Evolutionary conservation across 1,140 invertebrate species (phyloP), one percentile per base, ranked within the genome.

Genomic region (Leptinotarsa undecemlineata): DNA sequence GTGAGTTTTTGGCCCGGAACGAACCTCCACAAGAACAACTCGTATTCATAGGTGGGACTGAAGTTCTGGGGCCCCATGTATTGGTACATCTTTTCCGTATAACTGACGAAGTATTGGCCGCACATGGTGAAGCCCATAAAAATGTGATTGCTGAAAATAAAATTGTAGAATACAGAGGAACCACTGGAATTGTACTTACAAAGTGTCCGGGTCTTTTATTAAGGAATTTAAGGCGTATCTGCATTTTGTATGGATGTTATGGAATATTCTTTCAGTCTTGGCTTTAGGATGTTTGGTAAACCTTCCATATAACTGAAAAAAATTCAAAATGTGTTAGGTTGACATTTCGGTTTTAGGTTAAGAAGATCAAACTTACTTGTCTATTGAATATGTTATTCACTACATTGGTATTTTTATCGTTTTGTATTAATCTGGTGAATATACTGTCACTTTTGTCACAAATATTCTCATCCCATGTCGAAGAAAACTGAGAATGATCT

Each of bases 111-210:
- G 88, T 95, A 97, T 85, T 96, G 93, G 11, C 96, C 96, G 87
- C 95, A 97, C 81, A 95, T 92, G 26, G 95, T 96, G 79, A 97
- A 93, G 11, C 96, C 96, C 91, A 98, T 94, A 83, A 96, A 95
- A 57, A 97, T 91, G 86, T 98, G 94, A 75, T 77, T 76, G 74
- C 89, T 88, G 76, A 81, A 86, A 84, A 60, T 13, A 72, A 74
- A 69, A 19, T 69, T 62, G 63, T 64, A 75, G 48, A 48, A 57
- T 17, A 75, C 1, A 73, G 26, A 69, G 47, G 64, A 67, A 11
- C 3, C 17, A 68, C 13, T 57, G 62, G 71, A 80, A 76, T 81
- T 81, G 81, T 81, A 86, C 84, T 73, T 86, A 82, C 80, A 80
- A 77, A 48, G 71, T 74, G 72, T 81, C 84, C 72, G 83, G 79